Percentiles rank a stretch among this genome's conserved stretches.
These are phyloP conservation scores for Morone saxatilis DNA, from an alignment of 2,113 vertebrate species.

Conservation along the genomic window DNA sequence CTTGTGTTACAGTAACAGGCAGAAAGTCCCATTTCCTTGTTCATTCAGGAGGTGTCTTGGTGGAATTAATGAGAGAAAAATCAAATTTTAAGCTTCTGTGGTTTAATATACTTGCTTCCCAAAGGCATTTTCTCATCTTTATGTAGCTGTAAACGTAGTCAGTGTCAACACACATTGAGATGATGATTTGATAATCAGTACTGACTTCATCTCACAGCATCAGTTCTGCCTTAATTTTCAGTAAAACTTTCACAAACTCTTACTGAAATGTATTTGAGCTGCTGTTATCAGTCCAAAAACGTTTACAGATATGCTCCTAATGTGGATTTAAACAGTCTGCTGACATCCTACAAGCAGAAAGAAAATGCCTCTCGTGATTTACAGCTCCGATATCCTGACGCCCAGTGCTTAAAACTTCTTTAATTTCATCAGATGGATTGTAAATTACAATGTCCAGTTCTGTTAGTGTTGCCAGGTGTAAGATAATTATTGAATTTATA, in stretches of 20 bases:
- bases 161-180: background rate
- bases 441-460: background rate
- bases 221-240: background rate
- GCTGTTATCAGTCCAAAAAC: background rate
- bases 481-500: background rate
- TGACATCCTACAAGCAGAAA: background rate
- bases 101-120: background rate
- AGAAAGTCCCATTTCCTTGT: background rate
- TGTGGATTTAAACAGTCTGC: background rate
- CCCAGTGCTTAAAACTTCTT: background rate
- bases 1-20: background rate
- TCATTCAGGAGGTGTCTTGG: background rate
- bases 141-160: background rate
- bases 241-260: background rate
- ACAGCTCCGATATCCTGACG: background rate
- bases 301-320: background rate
- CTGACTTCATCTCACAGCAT: background rate
- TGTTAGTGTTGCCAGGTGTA: background rate
- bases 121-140: background rate
- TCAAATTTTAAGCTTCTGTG: background rate
- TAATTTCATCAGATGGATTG: background rate
- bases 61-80: background rate
- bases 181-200: background rate
- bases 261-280: background rate
- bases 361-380: background rate